A percentile compares a stretch with the other conserved stretches of the same genome.
phyloP scores from a whole-genome alignment of 2,888 invertebrate genomes.

The Tipula unca region DNA sequence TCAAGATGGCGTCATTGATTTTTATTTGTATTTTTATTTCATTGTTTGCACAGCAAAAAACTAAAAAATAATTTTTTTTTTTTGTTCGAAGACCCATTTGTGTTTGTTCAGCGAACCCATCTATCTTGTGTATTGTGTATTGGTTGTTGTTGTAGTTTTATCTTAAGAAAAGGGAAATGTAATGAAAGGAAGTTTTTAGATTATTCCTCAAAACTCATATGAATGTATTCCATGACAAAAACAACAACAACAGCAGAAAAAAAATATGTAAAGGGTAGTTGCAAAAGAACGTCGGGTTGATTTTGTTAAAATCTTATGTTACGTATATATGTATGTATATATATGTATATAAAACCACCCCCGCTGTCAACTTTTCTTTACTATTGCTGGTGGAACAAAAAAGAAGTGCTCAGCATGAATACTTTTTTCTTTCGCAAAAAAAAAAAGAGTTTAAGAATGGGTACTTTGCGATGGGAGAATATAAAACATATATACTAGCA shows the following conservation, averaged over 20 bases:
- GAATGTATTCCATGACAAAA: not conserved
- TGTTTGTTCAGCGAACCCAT: conserved; percentile 20
- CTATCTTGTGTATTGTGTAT: conserved; percentile 14
- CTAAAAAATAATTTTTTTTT: not conserved
- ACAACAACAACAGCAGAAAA: not conserved
- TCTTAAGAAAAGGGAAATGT: not conserved
- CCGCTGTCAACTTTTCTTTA: not conserved
- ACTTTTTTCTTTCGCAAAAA: not conserved
- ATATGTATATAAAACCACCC: not conserved
- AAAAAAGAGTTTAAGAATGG: not conserved
- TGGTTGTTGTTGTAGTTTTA: not conserved
- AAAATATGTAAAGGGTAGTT: not conserved
- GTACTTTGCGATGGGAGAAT: not conserved
- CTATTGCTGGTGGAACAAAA: not conserved
- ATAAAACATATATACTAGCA: not conserved
- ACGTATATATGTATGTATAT: not conserved
- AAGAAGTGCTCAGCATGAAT: not conserved
- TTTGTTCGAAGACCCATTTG: not conserved
- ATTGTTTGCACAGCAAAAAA: conserved; percentile 3
- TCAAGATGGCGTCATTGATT: conserved; percentile 18
- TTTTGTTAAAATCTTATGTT: not conserved
- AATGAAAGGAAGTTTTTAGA: conserved; percentile 2
- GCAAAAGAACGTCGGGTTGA: not conserved
- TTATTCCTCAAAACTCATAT: not conserved
- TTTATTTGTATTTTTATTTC: conserved; percentile 17